phyloP scores from a whole-genome alignment of 2,888 invertebrate species.

The Cryptus armator region DNA sequence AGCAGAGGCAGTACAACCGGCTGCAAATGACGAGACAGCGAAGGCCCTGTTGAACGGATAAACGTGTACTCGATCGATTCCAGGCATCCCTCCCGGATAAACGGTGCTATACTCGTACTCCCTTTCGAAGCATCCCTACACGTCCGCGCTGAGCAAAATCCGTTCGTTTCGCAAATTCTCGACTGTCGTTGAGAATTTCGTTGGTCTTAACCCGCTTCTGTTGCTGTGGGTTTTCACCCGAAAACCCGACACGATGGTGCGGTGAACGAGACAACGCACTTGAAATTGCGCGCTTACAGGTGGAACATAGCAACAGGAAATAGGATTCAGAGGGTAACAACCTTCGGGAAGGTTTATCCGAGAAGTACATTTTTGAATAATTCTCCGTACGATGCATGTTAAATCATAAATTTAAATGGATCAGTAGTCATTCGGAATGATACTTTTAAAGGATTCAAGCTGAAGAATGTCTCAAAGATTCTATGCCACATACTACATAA shows the following conservation, averaged over 20 bases:
- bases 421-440: no score
- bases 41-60: conserved; percentile 58
- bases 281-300: conserved; percentile 43
- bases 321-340: background rate
- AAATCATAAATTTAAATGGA: no score
- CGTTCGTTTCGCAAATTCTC: conserved; percentile 51
- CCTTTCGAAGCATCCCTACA: conserved; percentile 50
- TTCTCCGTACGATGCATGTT: no score
- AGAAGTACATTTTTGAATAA: no score
- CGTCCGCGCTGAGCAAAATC: conserved; percentile 32
- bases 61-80: conserved; percentile 65
- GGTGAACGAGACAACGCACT: conserved; percentile 59
- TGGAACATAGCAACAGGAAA: conserved; percentile 50
- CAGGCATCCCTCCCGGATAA: conserved; percentile 51
- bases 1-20: conserved; percentile 37
- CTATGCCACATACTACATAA: background rate
- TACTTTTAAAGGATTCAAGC: no score
- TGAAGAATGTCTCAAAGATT: no score
- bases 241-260: conserved; percentile 56
- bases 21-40: conserved; percentile 65
- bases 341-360: background rate
- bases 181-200: conserved; percentile 36
- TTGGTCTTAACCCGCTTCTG: conserved; percentile 18
- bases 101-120: conserved; percentile 29
- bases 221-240: conserved; percentile 15